Evolutionary conservation across 2,113 vertebrate species (phyloP).

Genomic region (Machaerirhynchus nigripectus): DNA sequence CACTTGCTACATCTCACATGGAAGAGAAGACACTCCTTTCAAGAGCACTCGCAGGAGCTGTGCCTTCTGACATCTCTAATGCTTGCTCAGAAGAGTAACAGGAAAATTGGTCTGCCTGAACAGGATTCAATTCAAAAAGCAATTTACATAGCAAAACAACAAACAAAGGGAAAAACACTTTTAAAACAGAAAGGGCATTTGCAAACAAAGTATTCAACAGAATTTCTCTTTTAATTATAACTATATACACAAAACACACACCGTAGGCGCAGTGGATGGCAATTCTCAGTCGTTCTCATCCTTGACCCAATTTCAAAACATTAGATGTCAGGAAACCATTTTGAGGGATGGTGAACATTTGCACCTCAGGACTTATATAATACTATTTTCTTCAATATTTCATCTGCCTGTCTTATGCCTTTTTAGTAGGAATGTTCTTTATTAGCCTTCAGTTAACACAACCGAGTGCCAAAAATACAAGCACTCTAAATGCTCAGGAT

Average conservation of each 20-base stretch:
- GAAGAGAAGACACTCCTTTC: background rate
- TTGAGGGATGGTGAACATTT: background rate
- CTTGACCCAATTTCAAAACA: conserved; percentile 23
- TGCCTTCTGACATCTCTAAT: background rate
- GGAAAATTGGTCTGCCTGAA: background rate
- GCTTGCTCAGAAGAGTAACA: background rate
- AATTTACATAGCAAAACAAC: conserved; percentile 30
- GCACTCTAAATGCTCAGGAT: background rate
- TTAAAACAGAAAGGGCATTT: background rate
- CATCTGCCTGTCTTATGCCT: background rate
- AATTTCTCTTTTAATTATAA: background rate
- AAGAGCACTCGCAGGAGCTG: background rate
- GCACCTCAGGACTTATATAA: background rate
- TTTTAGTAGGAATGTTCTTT: conserved; percentile 6
- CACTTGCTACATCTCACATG: background rate
- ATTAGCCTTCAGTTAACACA: conserved; percentile 8
- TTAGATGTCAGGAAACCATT: conserved; percentile 13
- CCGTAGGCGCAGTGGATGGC: background rate
- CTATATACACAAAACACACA: background rate
- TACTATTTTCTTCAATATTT: conserved; percentile 37
- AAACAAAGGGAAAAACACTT: background rate
- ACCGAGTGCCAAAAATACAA: background rate
- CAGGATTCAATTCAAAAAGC: background rate
- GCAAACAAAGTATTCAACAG: background rate
- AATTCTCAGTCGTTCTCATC: background rate